These are phyloP conservation scores for Falco novaeseelandiae DNA, from an alignment of 2,797 vertebrate species.

Conservation along the genomic window DNA sequence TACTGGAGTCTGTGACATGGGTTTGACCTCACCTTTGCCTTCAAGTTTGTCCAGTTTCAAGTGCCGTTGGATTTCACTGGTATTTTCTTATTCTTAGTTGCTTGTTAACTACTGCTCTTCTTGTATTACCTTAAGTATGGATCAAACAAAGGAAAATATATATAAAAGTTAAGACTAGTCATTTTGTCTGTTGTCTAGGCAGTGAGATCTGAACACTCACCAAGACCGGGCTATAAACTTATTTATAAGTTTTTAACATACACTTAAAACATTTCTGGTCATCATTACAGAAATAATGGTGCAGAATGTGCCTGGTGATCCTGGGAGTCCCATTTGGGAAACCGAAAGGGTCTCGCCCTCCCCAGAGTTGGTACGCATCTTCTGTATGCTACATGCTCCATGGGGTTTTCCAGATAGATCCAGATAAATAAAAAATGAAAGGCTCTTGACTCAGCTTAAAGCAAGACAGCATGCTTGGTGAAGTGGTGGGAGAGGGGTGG, in stretches of 20 bases:
- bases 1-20: background rate
- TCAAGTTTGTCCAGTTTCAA: background rate
- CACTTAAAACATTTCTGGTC: background rate
- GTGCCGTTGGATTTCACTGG: background rate
- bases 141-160: background rate
- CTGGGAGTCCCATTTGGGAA: background rate
- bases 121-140: background rate
- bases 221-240: background rate
- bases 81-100: background rate
- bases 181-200: background rate
- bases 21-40: constrained; percentile 24
- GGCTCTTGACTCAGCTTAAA: background rate
- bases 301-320: background rate
- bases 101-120: background rate
- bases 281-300: background rate
- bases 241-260: background rate
- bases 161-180: background rate
- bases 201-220: background rate
- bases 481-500: background rate
- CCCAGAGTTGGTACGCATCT: background rate
- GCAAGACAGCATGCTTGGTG: background rate
- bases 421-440: background rate
- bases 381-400: background rate
- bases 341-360: background rate
- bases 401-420: background rate